Evolutionary conservation across 2,888 invertebrate genomes (phyloP).

Genomic region (Altica lythri): DNA sequence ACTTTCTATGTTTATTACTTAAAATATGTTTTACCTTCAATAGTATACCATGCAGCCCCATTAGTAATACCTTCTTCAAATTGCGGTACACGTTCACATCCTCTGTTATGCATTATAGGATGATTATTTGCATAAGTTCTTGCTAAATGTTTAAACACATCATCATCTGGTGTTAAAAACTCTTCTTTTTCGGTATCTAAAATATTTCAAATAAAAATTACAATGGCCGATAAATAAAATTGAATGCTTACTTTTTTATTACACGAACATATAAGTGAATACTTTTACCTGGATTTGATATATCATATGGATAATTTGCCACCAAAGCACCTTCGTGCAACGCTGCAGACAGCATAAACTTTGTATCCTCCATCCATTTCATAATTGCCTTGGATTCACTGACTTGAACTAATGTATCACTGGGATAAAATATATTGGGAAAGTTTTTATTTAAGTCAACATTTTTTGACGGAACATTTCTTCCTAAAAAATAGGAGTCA

Average conservation of each 20-base stretch:
- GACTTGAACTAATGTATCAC: slow-evolving; percentile 50
- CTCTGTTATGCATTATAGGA: slow-evolving; percentile 61
- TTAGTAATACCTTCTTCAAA: slow-evolving; percentile 68
- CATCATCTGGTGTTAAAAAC: slow-evolving; percentile 67
- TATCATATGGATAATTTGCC: slow-evolving; percentile 73
- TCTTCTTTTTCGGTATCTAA: slow-evolving; percentile 42
- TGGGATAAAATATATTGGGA: slow-evolving; percentile 62
- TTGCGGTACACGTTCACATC: too few relatives aligned
- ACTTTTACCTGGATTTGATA: slow-evolving; percentile 55
- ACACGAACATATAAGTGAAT: not conserved
- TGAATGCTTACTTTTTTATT: not conserved
- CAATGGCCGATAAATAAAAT: not conserved
- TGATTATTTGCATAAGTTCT: slow-evolving; percentile 64
- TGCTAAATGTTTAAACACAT: slow-evolving; percentile 66
- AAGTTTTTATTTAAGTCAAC: slow-evolving; percentile 66
- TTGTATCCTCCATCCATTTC: slow-evolving; percentile 62
- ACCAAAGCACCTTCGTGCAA: slow-evolving; percentile 71
- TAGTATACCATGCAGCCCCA: slow-evolving; percentile 68
- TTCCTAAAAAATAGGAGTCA: slow-evolving; percentile 16
- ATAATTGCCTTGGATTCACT: slow-evolving; percentile 65
- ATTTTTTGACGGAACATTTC: slow-evolving; percentile 9
- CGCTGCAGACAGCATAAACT: slow-evolving; percentile 67
- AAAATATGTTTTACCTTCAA: slow-evolving; percentile 63
- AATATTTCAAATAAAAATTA: slow-evolving; percentile 2
- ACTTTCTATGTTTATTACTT: too few relatives aligned